Evolutionary conservation across 23 tunicate genomes (phyloP), one percentile per base, ranked within the genome.

Genomic region (Ascidia mentula): DNA sequence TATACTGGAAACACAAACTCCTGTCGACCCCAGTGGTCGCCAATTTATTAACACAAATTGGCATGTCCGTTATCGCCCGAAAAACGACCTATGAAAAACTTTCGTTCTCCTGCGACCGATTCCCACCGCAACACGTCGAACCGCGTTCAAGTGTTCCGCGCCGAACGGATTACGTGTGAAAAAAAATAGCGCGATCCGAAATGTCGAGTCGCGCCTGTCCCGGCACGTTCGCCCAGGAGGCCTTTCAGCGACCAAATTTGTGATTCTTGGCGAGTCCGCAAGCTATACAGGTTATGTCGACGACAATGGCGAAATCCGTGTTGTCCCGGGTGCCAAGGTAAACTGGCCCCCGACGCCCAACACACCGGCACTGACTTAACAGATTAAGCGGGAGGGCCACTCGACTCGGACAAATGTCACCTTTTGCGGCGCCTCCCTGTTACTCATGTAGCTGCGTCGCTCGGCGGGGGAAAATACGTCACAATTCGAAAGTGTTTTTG

Each of bases 261-360:
- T 53, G 22, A 9, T 53, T 53, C 24, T 53, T 53, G 65, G 28
- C 65, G 13, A 53, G 24, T 53, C 24, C 65, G 65, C 24, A 53
- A 53, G 65, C 65, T 20, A 26, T 20, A 26, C 65, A 28, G 1
- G 4, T 3, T 9, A 20, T 3, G 24, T 20, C 1, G 24, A 9
- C 13, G 13, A 53, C 65, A 53, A 53, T 20, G 24, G 65, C 22
- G 24, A 53, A 20, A 53, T 53, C 13, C 65, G n/a, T 1, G 65
- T 53, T 53, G 65, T 53, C 24, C 65, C 65, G 65, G 65, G 65
- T 53, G 65, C 65, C 65, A 53, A 53, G 65, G 65, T 53, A 53
- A 53, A 53, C 65, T 53, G 65, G n/a, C 13, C 24, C 24, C 24
- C 24, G 65, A 53, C 65, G 65, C 65, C 28, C 22, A 53, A 53